Evolutionary conservation across 2,797 vertebrate genomes (phyloP), one percentile per base, ranked within the genome.

Genomic region (Carapus acus): DNA sequence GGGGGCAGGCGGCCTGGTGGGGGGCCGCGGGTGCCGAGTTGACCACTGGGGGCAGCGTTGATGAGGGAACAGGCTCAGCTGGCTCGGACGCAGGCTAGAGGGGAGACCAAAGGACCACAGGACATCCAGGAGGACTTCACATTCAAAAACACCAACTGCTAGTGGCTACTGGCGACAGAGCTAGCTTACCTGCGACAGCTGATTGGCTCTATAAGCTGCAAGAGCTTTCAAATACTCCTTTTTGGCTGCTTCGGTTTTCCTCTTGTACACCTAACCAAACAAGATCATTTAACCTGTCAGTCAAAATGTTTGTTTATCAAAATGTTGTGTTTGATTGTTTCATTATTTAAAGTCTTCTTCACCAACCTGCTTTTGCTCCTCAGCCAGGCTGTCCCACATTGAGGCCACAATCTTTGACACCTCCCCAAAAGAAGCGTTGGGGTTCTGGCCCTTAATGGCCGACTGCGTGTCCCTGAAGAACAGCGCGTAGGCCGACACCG

Each of bases 301-400:
- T 27, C 5, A 4, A 27, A 5, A 4, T 5, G 24, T 27, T 9
- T 27, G 24, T 5, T 4, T 27, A 27, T 27, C 24, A 27, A 9
- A 4, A 27, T 13, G 13, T 4, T 36, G 43, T 43, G n/a, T n/a
- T n/a, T n/a, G n/a, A n/a, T n/a, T n/a, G n/a, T n/a, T n/a, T n/a
- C n/a, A n/a, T n/a, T n/a, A n/a, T n/a, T n/a, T n/a, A n/a, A n/a
- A n/a, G n/a, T n/a, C n/a, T n/a, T n/a, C n/a, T n/a, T n/a, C n/a
- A n/a, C n/a, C n/a, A n/a, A 94, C 93, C 89, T 95, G 93, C 67
- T 96, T 96, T 81, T 96, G 93, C 54, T 94, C 93, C 47, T 95
- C 93, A 14, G 90, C 92, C 55, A 96, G 81, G 71, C 93, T 96
- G 83, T 96, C 93, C 93, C 93, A 96, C 93, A 96, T 96, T 44